Evolutionary conservation across 2,888 invertebrate genomes (phyloP), one percentile per base, ranked within the genome.

Genomic region (Tetragonisca angustula): DNA sequence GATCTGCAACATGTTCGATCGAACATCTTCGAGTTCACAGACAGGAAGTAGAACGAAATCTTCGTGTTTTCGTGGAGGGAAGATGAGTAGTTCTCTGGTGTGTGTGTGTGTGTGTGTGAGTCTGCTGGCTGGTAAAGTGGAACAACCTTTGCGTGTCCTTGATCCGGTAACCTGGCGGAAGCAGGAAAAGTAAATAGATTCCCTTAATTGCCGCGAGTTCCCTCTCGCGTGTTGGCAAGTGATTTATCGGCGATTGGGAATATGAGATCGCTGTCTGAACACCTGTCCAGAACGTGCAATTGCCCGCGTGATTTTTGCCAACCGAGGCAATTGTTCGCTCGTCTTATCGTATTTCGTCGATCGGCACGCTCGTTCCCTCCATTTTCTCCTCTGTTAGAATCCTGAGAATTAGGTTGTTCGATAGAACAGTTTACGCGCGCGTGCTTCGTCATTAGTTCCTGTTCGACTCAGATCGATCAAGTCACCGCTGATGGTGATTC

Each of bases 91-190:
- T 62, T 62, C 56, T 19, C 27, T 61, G 9, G 1, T 11, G 43
- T 43, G 43, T 11, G 11, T 43, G 68, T 19, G 32, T 32, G 27
- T 73, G 52, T 74, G 43, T 36, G 64, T 52, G 64, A 17, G 56
- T 76, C 68, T 76, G 49, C 43, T 62, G 43, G n/a, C 64, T 43
- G 43, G 49, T 76, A 86, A 89, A 89, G 86, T 89, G 86, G 88
- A 87, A 88, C 88, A 87, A 82, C 82, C 88, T 89, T 90, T 87
- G 76, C 77, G 73, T 85, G 89, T 81, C 89, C 89, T 89, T 89
- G 88, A 89, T 89, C 84, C 74, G 65, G 76, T 70, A 75, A 79
- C 64, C 78, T 59, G 70, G 61, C 74, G 78, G 71, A 87, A 88
- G 74, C 84, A 81, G 86, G 88, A 89, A 89, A 89, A 89, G 89